Conservation (phyloP, 2,888 invertebrate species). For the Epirrita christyi region DNA sequence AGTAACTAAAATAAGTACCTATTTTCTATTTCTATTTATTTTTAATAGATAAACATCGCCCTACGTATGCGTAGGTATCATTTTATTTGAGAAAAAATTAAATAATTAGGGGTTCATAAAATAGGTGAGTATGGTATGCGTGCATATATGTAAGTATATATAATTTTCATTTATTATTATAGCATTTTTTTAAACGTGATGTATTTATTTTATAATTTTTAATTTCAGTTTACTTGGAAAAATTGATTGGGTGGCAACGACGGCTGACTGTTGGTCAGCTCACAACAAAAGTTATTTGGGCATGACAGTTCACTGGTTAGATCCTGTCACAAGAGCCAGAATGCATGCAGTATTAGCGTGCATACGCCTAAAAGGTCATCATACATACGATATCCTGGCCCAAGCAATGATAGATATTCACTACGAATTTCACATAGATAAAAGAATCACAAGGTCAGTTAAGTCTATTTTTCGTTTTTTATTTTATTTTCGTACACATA, state of each 20-base stretch:
- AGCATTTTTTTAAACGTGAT: slow-evolving; percentile 19
- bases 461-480: slow-evolving; percentile 27
- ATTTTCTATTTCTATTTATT: slow-evolving; percentile 10
- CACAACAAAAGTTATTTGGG: slow-evolving; percentile 30
- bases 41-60: slow-evolving; percentile 20
- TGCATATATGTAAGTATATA: slow-evolving; percentile 18
- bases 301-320: slow-evolving; percentile 31
- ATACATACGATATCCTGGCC: slow-evolving; percentile 22
- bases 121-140: slow-evolving; percentile 1
- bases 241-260: slow-evolving; percentile 25
- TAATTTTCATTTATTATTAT: slow-evolving; percentile 24
- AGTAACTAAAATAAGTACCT: slow-evolving; percentile 11
- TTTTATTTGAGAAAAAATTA: slow-evolving; percentile 4
- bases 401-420: slow-evolving; percentile 29
- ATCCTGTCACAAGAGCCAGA: slow-evolving; percentile 27
- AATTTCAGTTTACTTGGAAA: slow-evolving; percentile 27
- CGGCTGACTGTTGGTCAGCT: slow-evolving; percentile 31
- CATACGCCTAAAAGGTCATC: slow-evolving; percentile 24
- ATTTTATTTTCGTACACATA: slow-evolving; percentile 6
- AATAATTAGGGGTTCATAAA: slow-evolving; percentile 14
- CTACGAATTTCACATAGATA: slow-evolving; percentile 28
- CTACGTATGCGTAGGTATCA: slow-evolving; percentile 3
- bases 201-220: slow-evolving; percentile 15
- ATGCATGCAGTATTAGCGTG: slow-evolving; percentile 27
- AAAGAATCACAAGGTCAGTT: slow-evolving; percentile 26